These are phyloP conservation scores for Chloroceryle aenea DNA, from an alignment of 2,113 vertebrate genomes.

Conservation along the genomic window DNA sequence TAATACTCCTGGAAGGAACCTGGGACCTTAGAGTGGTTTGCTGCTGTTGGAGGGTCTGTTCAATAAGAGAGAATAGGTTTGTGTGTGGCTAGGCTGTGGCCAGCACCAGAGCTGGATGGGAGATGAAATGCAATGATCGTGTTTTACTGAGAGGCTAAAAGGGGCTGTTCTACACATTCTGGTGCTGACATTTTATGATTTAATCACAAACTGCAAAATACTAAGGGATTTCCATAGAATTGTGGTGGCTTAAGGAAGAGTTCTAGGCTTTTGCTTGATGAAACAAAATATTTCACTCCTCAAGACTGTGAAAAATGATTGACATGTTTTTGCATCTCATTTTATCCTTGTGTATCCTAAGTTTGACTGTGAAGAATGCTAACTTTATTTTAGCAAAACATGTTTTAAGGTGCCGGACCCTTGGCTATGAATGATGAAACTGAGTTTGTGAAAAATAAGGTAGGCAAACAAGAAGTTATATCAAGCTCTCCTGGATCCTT, in stretches of 20 bases:
- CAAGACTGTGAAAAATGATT: not conserved
- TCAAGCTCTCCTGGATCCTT: not conserved
- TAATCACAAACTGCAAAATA: not conserved
- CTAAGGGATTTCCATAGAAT: not conserved
- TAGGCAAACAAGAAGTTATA: not conserved
- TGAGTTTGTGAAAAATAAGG: not conserved
- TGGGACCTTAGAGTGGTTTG: not conserved
- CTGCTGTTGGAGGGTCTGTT: not conserved
- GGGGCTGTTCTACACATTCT: accelerated
- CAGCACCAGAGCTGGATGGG: not conserved
- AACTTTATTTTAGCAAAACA: not conserved
- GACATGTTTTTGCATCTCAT: not conserved
- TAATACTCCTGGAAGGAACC: not conserved
- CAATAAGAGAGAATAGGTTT: not conserved
- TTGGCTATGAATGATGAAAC: not conserved
- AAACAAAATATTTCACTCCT: not conserved
- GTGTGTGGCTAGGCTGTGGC: too few relatives aligned
- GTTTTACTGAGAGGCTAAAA: not conserved
- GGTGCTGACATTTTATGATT: not conserved
- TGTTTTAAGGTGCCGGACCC: not conserved
- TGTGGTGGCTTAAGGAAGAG: not conserved
- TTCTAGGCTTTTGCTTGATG: not conserved
- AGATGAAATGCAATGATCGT: not conserved
- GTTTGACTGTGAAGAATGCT: not conserved
- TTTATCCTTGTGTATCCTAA: not conserved